A percentile compares a stretch with the other conserved stretches of the same genome.
Conservation (phyloP, 1,140 invertebrate genomes). For the Bradynema listronoti region DNA sequence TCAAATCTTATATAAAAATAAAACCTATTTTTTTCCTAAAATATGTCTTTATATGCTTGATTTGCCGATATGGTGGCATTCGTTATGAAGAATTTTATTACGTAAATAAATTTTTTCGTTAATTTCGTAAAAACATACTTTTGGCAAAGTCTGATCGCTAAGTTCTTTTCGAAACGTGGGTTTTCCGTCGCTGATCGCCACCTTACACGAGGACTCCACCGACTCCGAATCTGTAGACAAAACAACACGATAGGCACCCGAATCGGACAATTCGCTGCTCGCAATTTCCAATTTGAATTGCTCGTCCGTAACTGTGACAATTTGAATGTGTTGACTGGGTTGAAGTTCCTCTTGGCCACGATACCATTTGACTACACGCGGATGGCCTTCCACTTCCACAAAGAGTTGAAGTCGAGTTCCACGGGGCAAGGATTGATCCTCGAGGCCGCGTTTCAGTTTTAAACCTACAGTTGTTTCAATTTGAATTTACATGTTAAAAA, state of each 20-base stretch:
- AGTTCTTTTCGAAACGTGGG: conserved; percentile 76
- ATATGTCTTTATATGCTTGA: too few relatives aligned
- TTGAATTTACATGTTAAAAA: too few relatives aligned
- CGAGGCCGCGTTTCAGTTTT: conserved; percentile 39
- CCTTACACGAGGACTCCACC: conserved; percentile 66
- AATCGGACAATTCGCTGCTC: conserved; percentile 67
- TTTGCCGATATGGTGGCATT: too few relatives aligned
- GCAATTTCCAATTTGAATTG: conserved; percentile 68
- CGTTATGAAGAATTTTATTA: too few relatives aligned
- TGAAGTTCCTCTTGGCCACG: conserved; percentile 41
- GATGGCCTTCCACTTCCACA: conserved; percentile 55
- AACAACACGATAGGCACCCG: conserved; percentile 67
- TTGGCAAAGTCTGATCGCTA: conserved; percentile 67
- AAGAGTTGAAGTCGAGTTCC: conserved; percentile 44
- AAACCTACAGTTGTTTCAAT: conserved; percentile 31
- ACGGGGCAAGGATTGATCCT: conserved; percentile 37
- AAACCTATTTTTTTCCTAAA: too few relatives aligned
- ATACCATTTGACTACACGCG: conserved; percentile 54
- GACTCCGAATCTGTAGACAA: conserved; percentile 68
- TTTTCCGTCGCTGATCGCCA: conserved; percentile 68
- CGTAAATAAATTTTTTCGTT: too few relatives aligned
- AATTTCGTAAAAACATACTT: conserved; percentile 56
- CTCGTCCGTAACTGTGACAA: conserved; percentile 48
- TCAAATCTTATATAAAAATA: too few relatives aligned
- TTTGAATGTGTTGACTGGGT: conserved; percentile 15